Evolutionary conservation across 2,888 invertebrate species (phyloP), one percentile per base, ranked within the genome.

Genomic region (Rhamphomyia laevipes): DNA sequence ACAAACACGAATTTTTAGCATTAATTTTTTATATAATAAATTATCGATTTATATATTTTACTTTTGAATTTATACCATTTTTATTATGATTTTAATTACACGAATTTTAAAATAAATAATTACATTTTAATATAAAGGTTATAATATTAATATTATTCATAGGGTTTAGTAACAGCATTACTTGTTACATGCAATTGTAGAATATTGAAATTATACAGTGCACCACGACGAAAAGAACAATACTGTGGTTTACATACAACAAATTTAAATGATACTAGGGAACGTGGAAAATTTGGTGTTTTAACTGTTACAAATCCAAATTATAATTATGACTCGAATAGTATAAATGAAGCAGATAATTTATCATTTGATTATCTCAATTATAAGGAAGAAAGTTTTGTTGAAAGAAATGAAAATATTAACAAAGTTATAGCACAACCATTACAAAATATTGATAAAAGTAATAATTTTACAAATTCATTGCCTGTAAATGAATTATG

Each of bases 141-240:
- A n/a, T n/a, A n/a, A n/a, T n/a, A n/a, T n/a, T n/a, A n/a, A n/a
- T n/a, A n/a, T n/a, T 21, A 66, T 49, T 70, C 21, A 21, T 21
- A 82, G 70, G 82, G 82, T 38, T 73, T 81, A 51, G 72, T 78
- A 55, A 75, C 81, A 48, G 76, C 80, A 15, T 68, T 79, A 60
- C 71, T 78, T 51, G 78, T 80, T 47, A 78, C 80, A 21, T 80
- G 80, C 63, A 79, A 80, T 65, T 79, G 79, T 60, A 72, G 73
- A 55, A 62, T 70, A 31, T 50, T 60, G 16, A 58, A 59, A 47
- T 45, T 60, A 13, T 60, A 60, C 43, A 59, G 59, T 9, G 55
- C 56, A n/a, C 55, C 59, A 7, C 53, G 57, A 42, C 56, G 53
- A 2, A 60, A 59, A 47, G 54, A 57, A 45, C 57, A 58, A 40